Conservation (phyloP, 1,140 invertebrate species). For the Drosophila grimshawi region DNA sequence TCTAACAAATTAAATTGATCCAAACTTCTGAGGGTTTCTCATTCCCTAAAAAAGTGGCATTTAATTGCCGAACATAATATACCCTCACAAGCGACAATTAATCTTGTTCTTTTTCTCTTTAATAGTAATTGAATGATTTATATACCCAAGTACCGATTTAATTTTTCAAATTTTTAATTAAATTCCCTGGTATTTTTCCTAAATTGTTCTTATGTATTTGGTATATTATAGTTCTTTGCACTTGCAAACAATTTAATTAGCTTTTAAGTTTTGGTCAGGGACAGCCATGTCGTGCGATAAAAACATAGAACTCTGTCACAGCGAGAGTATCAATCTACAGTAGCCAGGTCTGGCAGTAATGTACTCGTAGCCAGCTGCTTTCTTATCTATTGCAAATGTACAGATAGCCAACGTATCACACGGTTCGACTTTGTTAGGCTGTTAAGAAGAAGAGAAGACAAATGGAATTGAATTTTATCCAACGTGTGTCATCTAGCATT, state of each 20-base stretch:
- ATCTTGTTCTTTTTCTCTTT: no score
- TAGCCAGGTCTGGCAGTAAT: neutral
- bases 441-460: neutral
- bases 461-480: neutral
- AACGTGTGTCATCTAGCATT: neutral
- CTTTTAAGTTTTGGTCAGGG: neutral
- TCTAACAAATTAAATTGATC: neutral
- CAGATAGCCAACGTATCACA: slow-evolving; percentile 13
- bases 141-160: no score
- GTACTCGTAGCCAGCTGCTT: slow-evolving; percentile 8
- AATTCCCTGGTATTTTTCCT: no score
- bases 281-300: neutral
- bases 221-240: no score
- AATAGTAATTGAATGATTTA: no score
- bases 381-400: slow-evolving; percentile 27
- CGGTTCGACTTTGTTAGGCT: slow-evolving; percentile 22
- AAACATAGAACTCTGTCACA: neutral
- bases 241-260: no score
- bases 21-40: no score
- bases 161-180: no score
- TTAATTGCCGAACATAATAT: no score
- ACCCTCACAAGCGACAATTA: no score
- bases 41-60: no score
- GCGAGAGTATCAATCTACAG: neutral
- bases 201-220: no score